Evolutionary conservation across 2,113 vertebrate genomes (phyloP).

Genomic region (Melanocharis versteri): DNA sequence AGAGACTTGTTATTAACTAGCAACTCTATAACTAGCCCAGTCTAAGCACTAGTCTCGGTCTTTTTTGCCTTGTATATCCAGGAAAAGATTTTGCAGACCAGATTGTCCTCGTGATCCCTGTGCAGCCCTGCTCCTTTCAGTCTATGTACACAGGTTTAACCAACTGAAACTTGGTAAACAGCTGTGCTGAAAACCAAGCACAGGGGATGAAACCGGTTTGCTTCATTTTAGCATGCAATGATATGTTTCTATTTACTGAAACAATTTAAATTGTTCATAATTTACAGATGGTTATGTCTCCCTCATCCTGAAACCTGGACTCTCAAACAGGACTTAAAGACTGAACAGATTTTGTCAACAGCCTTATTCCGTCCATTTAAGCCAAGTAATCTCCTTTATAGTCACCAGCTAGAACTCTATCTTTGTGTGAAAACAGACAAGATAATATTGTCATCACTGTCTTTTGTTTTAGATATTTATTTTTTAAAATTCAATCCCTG

Average conservation of each 20-base stretch:
- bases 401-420: not conserved
- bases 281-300: not conserved
- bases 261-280: not conserved
- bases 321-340: not conserved
- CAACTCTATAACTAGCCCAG: not conserved
- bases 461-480: not conserved
- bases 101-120: not conserved
- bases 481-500: not conserved
- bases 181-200: not conserved
- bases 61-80: not conserved
- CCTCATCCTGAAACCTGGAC: not conserved
- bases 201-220: not conserved
- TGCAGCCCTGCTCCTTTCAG: not conserved
- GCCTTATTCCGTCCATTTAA: not conserved
- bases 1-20: not conserved
- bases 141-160: slow-evolving; percentile 1
- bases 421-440: not conserved
- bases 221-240: not conserved
- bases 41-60: not conserved
- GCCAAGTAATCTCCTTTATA: not conserved
- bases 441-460: not conserved
- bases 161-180: slow-evolving; percentile 27
- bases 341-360: not conserved
- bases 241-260: not conserved
- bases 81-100: not conserved